phyloP scores from a whole-genome alignment of 2,113 vertebrate genomes.

The Toxostoma redivivum region DNA sequence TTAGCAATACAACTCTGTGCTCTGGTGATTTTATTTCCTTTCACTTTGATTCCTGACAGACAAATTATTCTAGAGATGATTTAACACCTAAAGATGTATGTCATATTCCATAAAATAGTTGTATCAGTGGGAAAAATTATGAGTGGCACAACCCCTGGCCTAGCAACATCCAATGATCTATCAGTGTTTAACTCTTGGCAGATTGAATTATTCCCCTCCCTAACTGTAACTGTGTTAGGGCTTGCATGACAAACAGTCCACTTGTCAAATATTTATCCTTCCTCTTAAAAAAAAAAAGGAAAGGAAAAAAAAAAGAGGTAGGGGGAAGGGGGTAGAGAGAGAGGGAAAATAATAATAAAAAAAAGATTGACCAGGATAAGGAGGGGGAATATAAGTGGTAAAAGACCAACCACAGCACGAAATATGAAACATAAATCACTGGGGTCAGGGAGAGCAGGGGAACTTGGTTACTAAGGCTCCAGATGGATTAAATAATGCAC shows the following conservation, averaged over 20 bases:
- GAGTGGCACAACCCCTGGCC: conserved; percentile 44
- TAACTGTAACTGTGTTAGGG: conserved; percentile 41
- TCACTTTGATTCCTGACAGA: conserved; percentile 68
- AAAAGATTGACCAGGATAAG: not conserved
- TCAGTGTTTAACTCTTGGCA: conserved; percentile 48
- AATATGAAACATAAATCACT: conserved; percentile 63
- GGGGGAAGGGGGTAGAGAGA: rapidly evolving
- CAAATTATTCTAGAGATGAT: conserved; percentile 65
- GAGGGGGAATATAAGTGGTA: conserved; percentile 8
- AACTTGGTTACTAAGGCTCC: conserved; percentile 62
- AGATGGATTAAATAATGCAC: conserved; percentile 68
- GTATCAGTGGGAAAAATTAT: conserved; percentile 47
- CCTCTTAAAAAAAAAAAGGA: not conserved
- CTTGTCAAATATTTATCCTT: conserved; percentile 66
- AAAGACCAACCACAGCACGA: conserved; percentile 50
- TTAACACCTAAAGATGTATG: conserved; percentile 63
- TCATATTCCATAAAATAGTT: conserved; percentile 48
- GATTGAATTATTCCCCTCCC: conserved; percentile 52
- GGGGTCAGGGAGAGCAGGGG: conserved; percentile 48
- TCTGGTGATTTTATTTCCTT: conserved; percentile 70
- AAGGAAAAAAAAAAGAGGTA: not conserved
- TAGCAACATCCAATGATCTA: conserved; percentile 55
- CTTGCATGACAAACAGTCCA: conserved; percentile 51
- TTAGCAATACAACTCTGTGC: conserved; percentile 30
- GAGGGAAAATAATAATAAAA: not conserved